Conservation (phyloP, 2,113 vertebrate species). For the Saccopteryx leptura region DNA sequence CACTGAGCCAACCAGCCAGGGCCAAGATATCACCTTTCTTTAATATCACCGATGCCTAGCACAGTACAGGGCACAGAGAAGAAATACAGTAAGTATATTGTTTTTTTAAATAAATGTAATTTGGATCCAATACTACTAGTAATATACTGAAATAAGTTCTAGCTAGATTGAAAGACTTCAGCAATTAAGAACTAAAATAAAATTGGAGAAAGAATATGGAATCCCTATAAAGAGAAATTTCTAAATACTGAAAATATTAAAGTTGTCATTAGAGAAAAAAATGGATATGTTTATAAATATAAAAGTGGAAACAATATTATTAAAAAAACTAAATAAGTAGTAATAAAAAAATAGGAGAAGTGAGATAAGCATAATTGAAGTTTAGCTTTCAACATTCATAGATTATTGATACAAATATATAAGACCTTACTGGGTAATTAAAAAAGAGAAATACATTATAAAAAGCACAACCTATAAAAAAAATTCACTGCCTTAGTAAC, state of each 20-base stretch:
- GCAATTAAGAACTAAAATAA: slow-evolving; percentile 66
- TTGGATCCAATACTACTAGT: background rate
- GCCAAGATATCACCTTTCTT: background rate
- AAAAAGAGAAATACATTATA: slow-evolving; percentile 43
- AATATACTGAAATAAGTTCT: slow-evolving; percentile 52
- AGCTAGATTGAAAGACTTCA: slow-evolving; percentile 58
- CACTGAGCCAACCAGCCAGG: too few species aligned
- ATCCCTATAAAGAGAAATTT: slow-evolving; percentile 60
- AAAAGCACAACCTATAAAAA: slow-evolving; percentile 1
- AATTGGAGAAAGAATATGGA: slow-evolving; percentile 27
- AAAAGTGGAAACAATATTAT: slow-evolving; percentile 53
- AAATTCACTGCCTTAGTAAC: background rate
- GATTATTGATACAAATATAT: slow-evolving; percentile 10
- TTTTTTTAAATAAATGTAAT: background rate
- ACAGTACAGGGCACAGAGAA: background rate
- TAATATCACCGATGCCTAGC: background rate
- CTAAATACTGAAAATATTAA: slow-evolving; percentile 70
- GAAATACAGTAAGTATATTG: background rate
- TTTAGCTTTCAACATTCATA: slow-evolving; percentile 26
- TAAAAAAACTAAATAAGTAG: slow-evolving; percentile 46
- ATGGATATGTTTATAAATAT: slow-evolving; percentile 48
- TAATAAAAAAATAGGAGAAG: slow-evolving; percentile 34
- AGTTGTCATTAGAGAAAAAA: slow-evolving; percentile 42
- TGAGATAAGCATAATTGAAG: slow-evolving; percentile 29
- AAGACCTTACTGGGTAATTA: background rate